Percentiles rank a stretch among this genome's conserved stretches.
Conservation (phyloP, 1,140 invertebrate species). For the Papilio glaucus region DNA sequence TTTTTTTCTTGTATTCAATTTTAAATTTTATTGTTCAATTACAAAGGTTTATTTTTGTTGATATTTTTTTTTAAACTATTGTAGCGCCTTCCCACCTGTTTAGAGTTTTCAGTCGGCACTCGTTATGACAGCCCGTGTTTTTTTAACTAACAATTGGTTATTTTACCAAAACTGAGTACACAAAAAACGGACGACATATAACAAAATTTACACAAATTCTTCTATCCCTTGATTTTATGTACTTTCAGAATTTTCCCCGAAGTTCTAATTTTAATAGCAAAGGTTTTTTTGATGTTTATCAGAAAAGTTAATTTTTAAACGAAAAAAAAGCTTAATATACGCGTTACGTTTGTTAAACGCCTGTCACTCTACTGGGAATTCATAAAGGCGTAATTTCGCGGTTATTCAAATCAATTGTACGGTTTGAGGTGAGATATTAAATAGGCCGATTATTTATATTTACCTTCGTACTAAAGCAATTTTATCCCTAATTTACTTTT, state of each 20-base stretch:
- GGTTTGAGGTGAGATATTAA: conserved; percentile 5
- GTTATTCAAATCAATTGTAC: conserved; percentile 17
- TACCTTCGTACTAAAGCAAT: background rate
- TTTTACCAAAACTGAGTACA: no score
- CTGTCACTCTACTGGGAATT: conserved; percentile 23
- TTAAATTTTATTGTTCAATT: no score
- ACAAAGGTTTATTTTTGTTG: no score
- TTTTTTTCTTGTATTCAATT: no score
- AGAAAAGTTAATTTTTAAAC: background rate
- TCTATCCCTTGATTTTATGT: background rate
- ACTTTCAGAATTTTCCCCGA: background rate
- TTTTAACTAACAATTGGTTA: no score
- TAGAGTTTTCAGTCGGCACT: no score
- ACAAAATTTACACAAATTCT: background rate
- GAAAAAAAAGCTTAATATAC: conserved; percentile 8
- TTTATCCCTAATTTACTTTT: conserved; percentile 14
- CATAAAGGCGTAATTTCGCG: conserved; percentile 22
- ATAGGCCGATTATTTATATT: conserved; percentile 1
- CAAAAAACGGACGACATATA: no score
- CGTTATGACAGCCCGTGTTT: no score
- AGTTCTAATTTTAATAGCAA: background rate
- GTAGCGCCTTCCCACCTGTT: no score
- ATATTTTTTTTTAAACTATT: no score
- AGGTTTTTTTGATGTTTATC: background rate
- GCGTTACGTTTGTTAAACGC: conserved; percentile 10